Conservation (phyloP, 2,113 vertebrate genomes). For the Cyprinodon brontotheroides region DNA sequence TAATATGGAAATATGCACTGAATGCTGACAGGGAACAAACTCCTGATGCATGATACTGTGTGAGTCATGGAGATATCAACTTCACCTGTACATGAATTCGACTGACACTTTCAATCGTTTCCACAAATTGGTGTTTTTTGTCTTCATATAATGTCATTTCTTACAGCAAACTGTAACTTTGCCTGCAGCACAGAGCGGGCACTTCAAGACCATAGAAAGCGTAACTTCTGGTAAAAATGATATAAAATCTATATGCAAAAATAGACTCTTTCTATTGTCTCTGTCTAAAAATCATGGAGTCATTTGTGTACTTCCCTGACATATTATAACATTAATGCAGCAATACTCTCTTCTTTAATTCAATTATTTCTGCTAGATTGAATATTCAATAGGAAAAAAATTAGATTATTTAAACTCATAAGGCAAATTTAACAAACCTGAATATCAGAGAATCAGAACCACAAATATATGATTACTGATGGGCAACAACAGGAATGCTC, state of each 20-base stretch:
- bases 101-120: conserved; percentile 23
- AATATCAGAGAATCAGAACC: background rate
- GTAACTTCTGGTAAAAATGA: background rate
- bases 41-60: background rate
- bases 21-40: background rate
- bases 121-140: conserved; percentile 2
- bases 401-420: background rate
- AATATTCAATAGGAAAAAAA: background rate
- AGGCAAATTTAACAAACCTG: background rate
- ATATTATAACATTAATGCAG: background rate
- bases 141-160: background rate
- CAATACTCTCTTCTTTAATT: background rate
- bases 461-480: background rate
- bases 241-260: background rate
- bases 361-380: background rate
- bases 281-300: background rate
- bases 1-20: background rate
- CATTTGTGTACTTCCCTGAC: background rate
- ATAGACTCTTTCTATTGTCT: background rate
- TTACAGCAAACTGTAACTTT: conserved; percentile 1
- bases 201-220: too few relatives aligned
- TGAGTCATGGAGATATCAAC: conserved; percentile 4
- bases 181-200: too few relatives aligned
- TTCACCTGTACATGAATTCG: background rate
- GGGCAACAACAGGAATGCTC: background rate